phyloP scores from a whole-genome alignment of 2,113 vertebrate species.

The Sphaerodactylus townsendi region DNA sequence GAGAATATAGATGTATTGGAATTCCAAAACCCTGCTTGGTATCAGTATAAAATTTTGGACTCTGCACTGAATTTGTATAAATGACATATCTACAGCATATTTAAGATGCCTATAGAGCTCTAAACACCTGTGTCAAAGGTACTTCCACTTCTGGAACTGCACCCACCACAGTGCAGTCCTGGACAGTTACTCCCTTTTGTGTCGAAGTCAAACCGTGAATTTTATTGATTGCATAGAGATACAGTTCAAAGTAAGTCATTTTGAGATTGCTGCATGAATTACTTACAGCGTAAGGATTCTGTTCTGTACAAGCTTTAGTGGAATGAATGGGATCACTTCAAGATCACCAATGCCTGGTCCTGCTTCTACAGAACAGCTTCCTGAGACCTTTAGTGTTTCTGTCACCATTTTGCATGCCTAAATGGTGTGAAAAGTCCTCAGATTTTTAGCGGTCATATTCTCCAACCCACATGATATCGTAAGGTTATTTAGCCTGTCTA shows the following conservation, averaged over 20 bases:
- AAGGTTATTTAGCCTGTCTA: slow-evolving; percentile 12
- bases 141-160: background rate
- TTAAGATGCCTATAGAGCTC: background rate
- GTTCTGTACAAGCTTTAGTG: background rate
- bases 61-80: too few relatives aligned
- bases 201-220: background rate
- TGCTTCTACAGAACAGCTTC: background rate
- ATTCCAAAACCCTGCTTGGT: too few relatives aligned
- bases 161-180: background rate
- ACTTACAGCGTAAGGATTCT: background rate
- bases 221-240: background rate
- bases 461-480: background rate
- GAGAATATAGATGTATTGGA: too few relatives aligned
- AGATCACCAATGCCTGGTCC: background rate
- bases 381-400: too few relatives aligned
- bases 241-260: background rate
- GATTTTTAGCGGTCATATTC: slow-evolving; percentile 10
- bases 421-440: too few relatives aligned
- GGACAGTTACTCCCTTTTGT: too few relatives aligned
- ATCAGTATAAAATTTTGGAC: too few relatives aligned
- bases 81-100: too few relatives aligned
- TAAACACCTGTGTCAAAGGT: background rate
- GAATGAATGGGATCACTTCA: background rate
- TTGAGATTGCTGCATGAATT: background rate
- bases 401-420: too few relatives aligned